Evolutionary conservation across 2,113 vertebrate species (phyloP).

Genomic region (Kryptolebias marmoratus): DNA sequence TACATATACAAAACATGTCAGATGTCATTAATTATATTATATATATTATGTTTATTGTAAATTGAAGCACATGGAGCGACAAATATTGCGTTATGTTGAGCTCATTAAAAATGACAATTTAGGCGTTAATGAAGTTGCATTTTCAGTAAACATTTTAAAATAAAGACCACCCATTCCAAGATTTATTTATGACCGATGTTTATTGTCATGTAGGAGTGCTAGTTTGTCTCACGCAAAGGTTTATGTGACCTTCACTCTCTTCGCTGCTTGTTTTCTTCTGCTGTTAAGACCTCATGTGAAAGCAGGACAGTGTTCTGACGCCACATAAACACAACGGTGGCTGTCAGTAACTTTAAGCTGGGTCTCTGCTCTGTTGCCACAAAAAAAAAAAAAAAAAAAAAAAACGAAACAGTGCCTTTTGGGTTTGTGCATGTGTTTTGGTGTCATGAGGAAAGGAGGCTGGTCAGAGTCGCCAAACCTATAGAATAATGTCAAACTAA

Average conservation of each 20-base stretch:
- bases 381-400: conserved; percentile 39
- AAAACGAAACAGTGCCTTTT: not conserved
- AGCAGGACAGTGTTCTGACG: conserved; percentile 58
- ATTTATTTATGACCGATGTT: conserved; percentile 25
- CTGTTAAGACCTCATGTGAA: conserved; percentile 49
- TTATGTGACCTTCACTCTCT: conserved; percentile 49
- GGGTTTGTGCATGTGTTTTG: conserved; percentile 38
- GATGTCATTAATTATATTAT: not conserved
- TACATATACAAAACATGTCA: not conserved
- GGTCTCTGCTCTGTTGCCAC: conserved; percentile 42
- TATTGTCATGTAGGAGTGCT: conserved; percentile 16
- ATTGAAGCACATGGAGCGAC: not conserved
- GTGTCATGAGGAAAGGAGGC: conserved; percentile 14
- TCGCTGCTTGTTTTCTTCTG: conserved; percentile 51
- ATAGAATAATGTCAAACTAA: conserved; percentile 38
- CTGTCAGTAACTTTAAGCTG: conserved; percentile 64
- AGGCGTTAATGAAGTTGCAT: conserved; percentile 15
- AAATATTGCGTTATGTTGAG: not conserved
- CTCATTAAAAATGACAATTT: not conserved
- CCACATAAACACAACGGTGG: conserved; percentile 62
- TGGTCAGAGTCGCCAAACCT: conserved; percentile 20
- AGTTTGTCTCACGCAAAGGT: conserved; percentile 29
- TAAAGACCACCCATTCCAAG: conserved; percentile 9
- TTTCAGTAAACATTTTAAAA: conserved; percentile 4
- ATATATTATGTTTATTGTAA: not conserved